phyloP scores from a whole-genome alignment of 2,888 invertebrate species.

The Troglohyphantes excavatus region DNA sequence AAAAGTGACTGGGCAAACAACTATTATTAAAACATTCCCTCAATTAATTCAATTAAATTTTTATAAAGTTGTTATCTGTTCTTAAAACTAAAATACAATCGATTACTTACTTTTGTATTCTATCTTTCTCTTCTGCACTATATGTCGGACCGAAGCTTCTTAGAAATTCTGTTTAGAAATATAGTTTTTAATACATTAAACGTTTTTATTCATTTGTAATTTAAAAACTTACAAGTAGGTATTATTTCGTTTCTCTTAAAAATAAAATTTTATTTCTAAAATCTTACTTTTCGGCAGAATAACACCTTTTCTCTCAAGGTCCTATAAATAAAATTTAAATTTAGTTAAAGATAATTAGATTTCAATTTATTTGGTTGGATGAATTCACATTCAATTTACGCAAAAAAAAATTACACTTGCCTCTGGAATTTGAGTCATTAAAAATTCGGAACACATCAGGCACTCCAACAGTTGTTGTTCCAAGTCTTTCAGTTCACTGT shows the following conservation, averaged over 20 bases:
- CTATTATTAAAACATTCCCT: too few species aligned
- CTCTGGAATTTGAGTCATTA: constrained; percentile 18
- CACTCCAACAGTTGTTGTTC: constrained; percentile 58
- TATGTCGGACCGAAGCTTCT: constrained; percentile 54
- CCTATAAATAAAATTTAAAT: background rate
- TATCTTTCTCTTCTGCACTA: constrained; percentile 7
- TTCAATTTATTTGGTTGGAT: too few species aligned
- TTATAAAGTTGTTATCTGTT: too few species aligned
- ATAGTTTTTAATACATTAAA: too few species aligned
- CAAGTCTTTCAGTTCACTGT: constrained; percentile 40
- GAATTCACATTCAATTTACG: too few species aligned
- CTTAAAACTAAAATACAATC: too few species aligned
- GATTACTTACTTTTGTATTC: constrained; percentile 46
- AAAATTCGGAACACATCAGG: constrained; percentile 59
- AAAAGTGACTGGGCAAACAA: too few species aligned
- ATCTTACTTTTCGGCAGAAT: constrained; percentile 16
- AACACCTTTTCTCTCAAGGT: background rate
- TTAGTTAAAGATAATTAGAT: too few species aligned
- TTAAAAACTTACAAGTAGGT: too few species aligned
- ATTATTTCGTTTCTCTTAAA: background rate
- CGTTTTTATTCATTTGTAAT: too few species aligned
- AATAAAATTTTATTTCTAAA: background rate
- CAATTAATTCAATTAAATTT: too few species aligned
- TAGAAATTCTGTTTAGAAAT: constrained; percentile 32
- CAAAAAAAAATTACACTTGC: background rate